These are phyloP conservation scores for Amniataba percoides DNA, from an alignment of 2,797 vertebrate species.

Conservation along the genomic window DNA sequence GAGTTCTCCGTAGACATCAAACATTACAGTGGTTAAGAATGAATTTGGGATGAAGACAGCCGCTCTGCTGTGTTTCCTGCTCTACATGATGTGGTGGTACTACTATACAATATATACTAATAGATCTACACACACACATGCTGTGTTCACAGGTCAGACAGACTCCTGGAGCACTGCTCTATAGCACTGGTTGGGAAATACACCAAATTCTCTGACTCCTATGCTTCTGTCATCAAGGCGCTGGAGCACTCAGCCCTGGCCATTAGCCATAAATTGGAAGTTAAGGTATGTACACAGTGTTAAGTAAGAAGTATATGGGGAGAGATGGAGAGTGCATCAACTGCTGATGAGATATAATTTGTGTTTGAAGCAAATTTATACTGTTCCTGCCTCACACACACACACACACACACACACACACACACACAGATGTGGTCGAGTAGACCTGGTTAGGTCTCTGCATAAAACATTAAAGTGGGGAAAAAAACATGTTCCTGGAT, in stretches of 20 bases:
- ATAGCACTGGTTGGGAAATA: slow-evolving; percentile 97
- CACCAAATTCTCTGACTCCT: slow-evolving; percentile 96
- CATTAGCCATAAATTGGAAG: slow-evolving; percentile 94
- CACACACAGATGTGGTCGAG: background rate
- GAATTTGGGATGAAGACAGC: background rate
- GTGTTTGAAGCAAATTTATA: no score
- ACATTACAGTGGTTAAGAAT: background rate
- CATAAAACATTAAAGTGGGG: no score
- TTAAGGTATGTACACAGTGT: slow-evolving; percentile 87
- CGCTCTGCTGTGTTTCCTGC: background rate
- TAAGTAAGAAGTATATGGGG: no score
- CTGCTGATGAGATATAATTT: no score
- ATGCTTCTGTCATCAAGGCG: slow-evolving; percentile 96
- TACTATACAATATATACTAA: no score
- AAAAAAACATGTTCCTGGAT: no score
- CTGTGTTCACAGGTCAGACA: slow-evolving; percentile 87
- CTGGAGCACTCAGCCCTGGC: slow-evolving; percentile 95
- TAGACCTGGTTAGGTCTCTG: background rate
- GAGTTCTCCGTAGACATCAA: background rate
- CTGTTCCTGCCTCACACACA: no score
- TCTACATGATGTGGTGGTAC: background rate
- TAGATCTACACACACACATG: background rate
- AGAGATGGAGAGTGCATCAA: no score
- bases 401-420: background rate
- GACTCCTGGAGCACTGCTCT: slow-evolving; percentile 91